A percentile compares a stretch with the other conserved stretches of the same genome.
These are phyloP conservation scores for Synergus gifuensis DNA, from an alignment of 2,888 invertebrate genomes.

Conservation along the genomic window DNA sequence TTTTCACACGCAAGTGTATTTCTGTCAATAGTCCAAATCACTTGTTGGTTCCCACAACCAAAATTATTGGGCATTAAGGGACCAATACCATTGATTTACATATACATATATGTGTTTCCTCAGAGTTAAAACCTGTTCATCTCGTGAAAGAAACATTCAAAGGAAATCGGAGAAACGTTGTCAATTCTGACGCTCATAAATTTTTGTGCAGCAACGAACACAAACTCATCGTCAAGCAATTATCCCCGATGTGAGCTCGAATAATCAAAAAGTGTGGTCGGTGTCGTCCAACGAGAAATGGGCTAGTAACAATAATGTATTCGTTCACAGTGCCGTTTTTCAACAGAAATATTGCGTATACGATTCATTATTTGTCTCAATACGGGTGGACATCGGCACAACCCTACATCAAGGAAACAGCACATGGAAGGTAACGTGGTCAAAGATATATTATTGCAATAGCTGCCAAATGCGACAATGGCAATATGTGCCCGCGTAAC, in stretches of 20 bases:
- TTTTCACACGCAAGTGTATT: background rate
- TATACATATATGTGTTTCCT: background rate
- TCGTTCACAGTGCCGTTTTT: slow-evolving; percentile 16
- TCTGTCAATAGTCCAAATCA: background rate
- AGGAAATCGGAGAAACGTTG: background rate
- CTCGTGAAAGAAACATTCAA: background rate
- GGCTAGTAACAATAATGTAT: slow-evolving; percentile 12
- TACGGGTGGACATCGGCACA: slow-evolving; percentile 31
- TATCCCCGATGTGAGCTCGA: background rate
- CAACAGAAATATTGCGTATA: slow-evolving; percentile 30
- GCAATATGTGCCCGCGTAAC: slow-evolving; percentile 36
- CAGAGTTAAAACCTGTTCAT: no score
- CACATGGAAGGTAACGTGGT: slow-evolving; percentile 44
- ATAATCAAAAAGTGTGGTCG: slow-evolving; percentile 29
- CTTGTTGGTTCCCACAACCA: slow-evolving; percentile 8
- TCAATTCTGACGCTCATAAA: background rate
- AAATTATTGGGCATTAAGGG: slow-evolving; percentile 15
- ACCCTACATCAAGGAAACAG: slow-evolving; percentile 58
- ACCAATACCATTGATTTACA: background rate
- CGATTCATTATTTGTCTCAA: slow-evolving; percentile 35
- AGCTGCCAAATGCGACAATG: slow-evolving; percentile 42
- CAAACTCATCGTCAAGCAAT: background rate
- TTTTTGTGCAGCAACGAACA: background rate
- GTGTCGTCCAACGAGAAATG: slow-evolving; percentile 6
- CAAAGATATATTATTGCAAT: slow-evolving; percentile 43